A percentile compares a stretch with the other conserved stretches of the same genome.
Evolutionary conservation across 2,797 vertebrate genomes (phyloP).

Genomic region (Morus bassanus): DNA sequence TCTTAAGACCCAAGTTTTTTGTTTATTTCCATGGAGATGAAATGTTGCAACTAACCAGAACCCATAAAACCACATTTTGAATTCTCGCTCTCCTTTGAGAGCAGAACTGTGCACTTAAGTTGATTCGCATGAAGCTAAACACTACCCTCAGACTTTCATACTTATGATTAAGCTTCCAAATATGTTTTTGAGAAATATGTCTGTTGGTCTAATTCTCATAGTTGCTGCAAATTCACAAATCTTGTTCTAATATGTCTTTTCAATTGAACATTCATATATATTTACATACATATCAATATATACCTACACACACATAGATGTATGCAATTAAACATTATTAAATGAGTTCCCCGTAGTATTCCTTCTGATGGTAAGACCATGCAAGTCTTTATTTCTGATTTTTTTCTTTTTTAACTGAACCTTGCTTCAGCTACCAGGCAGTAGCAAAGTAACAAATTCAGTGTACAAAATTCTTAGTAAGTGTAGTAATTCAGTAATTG

Average conservation of each 20-base stretch:
- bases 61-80: not conserved
- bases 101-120: not conserved
- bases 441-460: not conserved
- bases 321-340: not conserved
- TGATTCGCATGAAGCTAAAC: not conserved
- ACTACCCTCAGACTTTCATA: not conserved
- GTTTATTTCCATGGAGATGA: not conserved
- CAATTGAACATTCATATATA: not conserved
- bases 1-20: not conserved
- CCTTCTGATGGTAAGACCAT: not conserved
- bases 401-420: not conserved
- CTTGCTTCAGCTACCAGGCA: not conserved
- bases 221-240: not conserved
- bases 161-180: not conserved
- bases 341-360: not conserved
- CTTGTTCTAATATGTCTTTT: not conserved
- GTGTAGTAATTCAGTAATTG: not conserved
- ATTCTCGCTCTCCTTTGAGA: not conserved
- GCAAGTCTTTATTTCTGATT: not conserved
- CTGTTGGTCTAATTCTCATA: not conserved
- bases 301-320: not conserved
- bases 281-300: not conserved
- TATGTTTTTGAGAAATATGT: not conserved
- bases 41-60: not conserved
- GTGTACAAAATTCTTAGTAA: not conserved